Percentiles rank a stretch among this genome's conserved stretches.
phyloP scores from a whole-genome alignment of 2,888 invertebrate species.

The Patella depressa region DNA sequence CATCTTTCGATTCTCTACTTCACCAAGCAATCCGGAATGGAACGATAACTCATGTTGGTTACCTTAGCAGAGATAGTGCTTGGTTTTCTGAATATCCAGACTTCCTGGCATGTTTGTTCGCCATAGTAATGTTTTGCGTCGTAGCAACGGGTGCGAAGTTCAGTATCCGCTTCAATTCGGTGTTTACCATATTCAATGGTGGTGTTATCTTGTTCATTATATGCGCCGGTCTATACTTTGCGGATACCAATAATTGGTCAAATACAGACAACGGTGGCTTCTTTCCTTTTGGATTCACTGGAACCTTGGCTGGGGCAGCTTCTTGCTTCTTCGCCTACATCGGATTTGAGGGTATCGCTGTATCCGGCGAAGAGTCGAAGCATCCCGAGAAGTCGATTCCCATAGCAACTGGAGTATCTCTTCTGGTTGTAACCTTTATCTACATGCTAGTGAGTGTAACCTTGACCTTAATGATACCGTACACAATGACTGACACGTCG shows the following conservation, averaged over 20 bases:
- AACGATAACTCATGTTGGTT: slow-evolving; percentile 63
- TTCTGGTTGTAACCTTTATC: slow-evolving; percentile 61
- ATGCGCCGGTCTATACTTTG: slow-evolving; percentile 85
- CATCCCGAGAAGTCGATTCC: slow-evolving; percentile 70
- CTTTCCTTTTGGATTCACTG: slow-evolving; percentile 70
- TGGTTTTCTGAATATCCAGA: slow-evolving; percentile 71
- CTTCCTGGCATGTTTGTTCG: slow-evolving; percentile 68
- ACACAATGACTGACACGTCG: slow-evolving; percentile 52
- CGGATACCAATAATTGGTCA: slow-evolving; percentile 86
- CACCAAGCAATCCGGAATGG: slow-evolving; percentile 70
- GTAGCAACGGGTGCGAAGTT: slow-evolving; percentile 69
- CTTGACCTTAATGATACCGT: slow-evolving; percentile 66
- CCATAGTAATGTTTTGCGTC: slow-evolving; percentile 73
- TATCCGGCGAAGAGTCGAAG: slow-evolving; percentile 71
- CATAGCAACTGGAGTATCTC: slow-evolving; percentile 63
- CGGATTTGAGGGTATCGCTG: slow-evolving; percentile 72
- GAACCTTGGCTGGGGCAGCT: slow-evolving; percentile 70
- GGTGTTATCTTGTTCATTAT: slow-evolving; percentile 70
- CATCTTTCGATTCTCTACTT: slow-evolving; percentile 71
- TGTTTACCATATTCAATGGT: slow-evolving; percentile 70
- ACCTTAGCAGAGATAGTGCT: slow-evolving; percentile 41
- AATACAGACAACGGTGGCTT: slow-evolving; percentile 68
- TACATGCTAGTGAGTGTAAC: slow-evolving; percentile 63
- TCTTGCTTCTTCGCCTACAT: slow-evolving; percentile 72
- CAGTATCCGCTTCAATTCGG: slow-evolving; percentile 70